phyloP scores from a whole-genome alignment of 2,888 invertebrate genomes.

The Nineta flava region DNA sequence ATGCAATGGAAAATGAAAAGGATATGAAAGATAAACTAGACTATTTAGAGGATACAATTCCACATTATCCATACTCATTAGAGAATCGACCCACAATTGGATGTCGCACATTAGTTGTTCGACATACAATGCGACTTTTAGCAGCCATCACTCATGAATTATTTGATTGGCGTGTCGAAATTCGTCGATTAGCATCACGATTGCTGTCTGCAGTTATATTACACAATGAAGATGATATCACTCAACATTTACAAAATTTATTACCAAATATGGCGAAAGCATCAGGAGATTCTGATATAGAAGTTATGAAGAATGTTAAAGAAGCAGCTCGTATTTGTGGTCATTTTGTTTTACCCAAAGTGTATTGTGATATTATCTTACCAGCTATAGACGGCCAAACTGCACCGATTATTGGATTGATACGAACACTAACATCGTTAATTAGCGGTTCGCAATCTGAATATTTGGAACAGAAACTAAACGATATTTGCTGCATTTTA shows the following conservation, averaged over 20 bases:
- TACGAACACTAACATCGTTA: conserved; percentile 43
- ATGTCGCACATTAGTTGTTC: conserved; percentile 63
- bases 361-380: conserved; percentile 52
- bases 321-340: conserved; percentile 56
- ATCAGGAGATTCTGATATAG: conserved; percentile 46
- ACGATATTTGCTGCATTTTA: conserved; percentile 39
- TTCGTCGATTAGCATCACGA: conserved; percentile 55
- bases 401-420: conserved; percentile 31
- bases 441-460: conserved; percentile 38
- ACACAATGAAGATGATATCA: conserved; percentile 57
- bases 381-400: conserved; percentile 37
- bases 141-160: conserved; percentile 56
- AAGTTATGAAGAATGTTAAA: conserved; percentile 42
- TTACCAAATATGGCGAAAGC: conserved; percentile 38
- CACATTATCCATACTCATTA: conserved; percentile 51
- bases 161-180: conserved; percentile 56
- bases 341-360: conserved; percentile 51
- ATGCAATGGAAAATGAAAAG: conserved; percentile 71
- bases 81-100: conserved; percentile 73
- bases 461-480: conserved; percentile 31
- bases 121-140: conserved; percentile 57
- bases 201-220: conserved; percentile 54
- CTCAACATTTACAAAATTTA: conserved; percentile 46
- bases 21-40: conserved; percentile 74
- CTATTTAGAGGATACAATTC: conserved; percentile 45